phyloP scores from a whole-genome alignment of 2,113 vertebrate species.

The Amia ocellicauda region DNA sequence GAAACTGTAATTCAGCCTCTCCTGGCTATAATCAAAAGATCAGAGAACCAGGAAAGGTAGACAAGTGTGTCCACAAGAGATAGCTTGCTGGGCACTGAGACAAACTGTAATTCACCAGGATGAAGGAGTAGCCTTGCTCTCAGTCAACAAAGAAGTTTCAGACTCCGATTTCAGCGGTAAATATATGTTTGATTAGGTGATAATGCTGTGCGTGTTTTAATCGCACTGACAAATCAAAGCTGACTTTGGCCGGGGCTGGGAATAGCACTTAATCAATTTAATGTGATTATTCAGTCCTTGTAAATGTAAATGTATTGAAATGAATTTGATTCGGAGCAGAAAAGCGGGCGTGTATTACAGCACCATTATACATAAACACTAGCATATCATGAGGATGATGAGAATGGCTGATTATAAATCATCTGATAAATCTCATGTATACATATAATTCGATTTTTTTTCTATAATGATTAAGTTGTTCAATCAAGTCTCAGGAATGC shows the following conservation, averaged over 20 bases:
- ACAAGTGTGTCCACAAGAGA: not conserved
- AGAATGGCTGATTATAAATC: too few relatives aligned
- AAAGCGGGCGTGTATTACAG: not conserved
- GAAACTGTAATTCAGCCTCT: not conserved
- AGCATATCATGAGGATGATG: too few relatives aligned
- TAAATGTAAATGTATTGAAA: not conserved
- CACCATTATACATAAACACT: not conserved
- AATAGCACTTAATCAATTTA: not conserved
- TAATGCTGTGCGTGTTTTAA: slow-evolving; percentile 1
- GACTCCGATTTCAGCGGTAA: too few relatives aligned
- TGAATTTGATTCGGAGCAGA: not conserved
- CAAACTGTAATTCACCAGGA: not conserved
- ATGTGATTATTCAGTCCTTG: not conserved
- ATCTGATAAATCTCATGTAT: too few relatives aligned
- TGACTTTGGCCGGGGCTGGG: not conserved
- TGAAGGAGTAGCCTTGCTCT: not conserved
- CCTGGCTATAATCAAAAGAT: not conserved
- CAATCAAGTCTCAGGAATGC: too few relatives aligned
- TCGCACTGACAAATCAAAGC: slow-evolving; percentile 1
- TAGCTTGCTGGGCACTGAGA: not conserved
- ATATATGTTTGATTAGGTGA: not conserved
- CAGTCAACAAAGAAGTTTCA: not conserved
- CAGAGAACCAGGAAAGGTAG: not conserved
- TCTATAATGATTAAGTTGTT: too few relatives aligned
- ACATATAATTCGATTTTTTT: too few relatives aligned